Conservation (phyloP, 2,888 invertebrate genomes). For the Macrostomum cliftonense region DNA sequence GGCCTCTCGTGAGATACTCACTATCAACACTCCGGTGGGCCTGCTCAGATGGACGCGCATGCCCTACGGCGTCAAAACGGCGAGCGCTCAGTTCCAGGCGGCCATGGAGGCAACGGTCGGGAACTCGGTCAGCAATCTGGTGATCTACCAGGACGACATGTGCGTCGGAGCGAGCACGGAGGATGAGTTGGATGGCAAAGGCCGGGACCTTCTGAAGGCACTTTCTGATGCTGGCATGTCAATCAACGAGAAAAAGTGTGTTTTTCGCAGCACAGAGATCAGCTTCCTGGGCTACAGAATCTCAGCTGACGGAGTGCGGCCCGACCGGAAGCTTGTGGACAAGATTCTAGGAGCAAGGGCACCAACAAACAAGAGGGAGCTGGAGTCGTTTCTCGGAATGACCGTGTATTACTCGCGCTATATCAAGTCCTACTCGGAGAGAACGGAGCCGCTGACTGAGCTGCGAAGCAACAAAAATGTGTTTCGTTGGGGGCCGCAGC, state of each 20-base stretch:
- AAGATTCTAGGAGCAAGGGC: neutral
- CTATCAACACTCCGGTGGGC: slow-evolving; percentile 5
- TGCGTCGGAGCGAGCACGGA: slow-evolving; percentile 4
- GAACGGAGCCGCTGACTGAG: slow-evolving; percentile 2
- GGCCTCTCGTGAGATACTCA: slow-evolving; percentile 1
- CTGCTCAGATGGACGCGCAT: slow-evolving; percentile 7
- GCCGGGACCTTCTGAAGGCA: neutral
- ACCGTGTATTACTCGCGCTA: slow-evolving; percentile 1
- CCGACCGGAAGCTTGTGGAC: slow-evolving; percentile 4
- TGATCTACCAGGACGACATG: slow-evolving; percentile 9
- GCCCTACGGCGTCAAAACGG: slow-evolving; percentile 6
- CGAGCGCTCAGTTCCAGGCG: slow-evolving; percentile 5
- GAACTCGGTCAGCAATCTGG: neutral
- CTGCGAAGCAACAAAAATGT: neutral
- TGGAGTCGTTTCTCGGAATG: slow-evolving; percentile 5
- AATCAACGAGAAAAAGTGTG: slow-evolving; percentile 6
- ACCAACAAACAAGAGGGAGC: slow-evolving; percentile 6
- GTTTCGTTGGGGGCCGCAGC: slow-evolving; percentile 2
- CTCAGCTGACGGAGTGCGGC: neutral
- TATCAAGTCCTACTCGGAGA: slow-evolving; percentile 4
- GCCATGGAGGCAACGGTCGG: slow-evolving; percentile 2
- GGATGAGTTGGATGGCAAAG: slow-evolving; percentile 2
- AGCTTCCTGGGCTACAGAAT: slow-evolving; percentile 4
- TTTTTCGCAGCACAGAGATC: slow-evolving; percentile 2
- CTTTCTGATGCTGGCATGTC: slow-evolving; percentile 6